phyloP scores from a whole-genome alignment of 2,797 vertebrate species.

The Corythornis leucogaster region DNA sequence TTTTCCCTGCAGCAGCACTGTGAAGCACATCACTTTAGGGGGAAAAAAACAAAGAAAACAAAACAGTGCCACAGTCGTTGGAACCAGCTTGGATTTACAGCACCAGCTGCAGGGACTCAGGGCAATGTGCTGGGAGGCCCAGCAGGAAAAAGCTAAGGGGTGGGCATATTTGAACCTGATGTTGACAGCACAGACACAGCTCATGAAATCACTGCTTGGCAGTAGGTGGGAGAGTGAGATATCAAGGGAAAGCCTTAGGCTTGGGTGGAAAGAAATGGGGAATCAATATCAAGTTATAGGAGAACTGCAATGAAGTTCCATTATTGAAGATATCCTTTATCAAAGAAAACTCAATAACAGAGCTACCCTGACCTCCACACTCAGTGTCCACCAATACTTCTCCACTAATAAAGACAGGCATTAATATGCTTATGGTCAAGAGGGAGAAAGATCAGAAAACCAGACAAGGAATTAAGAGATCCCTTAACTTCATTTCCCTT shows the following conservation, averaged over 20 bases:
- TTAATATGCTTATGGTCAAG: background rate
- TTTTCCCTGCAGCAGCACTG: slow-evolving; percentile 50
- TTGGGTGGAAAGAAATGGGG: slow-evolving; percentile 2
- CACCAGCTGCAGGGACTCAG: background rate
- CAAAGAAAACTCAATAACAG: slow-evolving; percentile 24
- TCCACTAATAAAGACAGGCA: background rate
- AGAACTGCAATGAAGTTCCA: background rate
- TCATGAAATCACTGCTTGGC: slow-evolving; percentile 3
- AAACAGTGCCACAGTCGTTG: slow-evolving; percentile 54
- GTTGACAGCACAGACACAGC: background rate
- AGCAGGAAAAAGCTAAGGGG: background rate
- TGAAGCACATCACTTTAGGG: background rate
- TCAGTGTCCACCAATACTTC: background rate
- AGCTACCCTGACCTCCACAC: background rate
- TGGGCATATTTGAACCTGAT: slow-evolving; percentile 1
- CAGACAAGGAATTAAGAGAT: background rate
- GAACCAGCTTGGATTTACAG: slow-evolving; percentile 53
- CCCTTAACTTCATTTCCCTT: background rate
- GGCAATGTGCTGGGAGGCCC: background rate
- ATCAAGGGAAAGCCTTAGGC: background rate
- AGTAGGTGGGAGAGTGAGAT: background rate
- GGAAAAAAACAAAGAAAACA: background rate
- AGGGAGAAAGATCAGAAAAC: slow-evolving; percentile 3
- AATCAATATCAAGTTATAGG: slow-evolving; percentile 40
- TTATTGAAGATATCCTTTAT: slow-evolving; percentile 26